Conservation (phyloP, 2,113 vertebrate genomes). For the Peromyscus maniculatus region DNA sequence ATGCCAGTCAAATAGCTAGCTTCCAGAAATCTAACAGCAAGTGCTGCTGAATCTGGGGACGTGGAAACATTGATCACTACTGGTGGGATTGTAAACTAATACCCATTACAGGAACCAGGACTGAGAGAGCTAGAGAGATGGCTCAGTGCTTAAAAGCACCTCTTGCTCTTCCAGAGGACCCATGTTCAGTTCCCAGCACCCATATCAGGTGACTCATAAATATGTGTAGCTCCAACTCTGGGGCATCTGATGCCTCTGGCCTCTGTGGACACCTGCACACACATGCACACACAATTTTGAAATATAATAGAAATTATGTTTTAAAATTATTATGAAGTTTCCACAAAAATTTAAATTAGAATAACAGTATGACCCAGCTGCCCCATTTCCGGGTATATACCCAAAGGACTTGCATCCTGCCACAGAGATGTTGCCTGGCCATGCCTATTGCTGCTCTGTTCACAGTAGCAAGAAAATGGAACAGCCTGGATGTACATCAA, state of each 20-base stretch:
- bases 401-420: not conserved
- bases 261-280: not conserved
- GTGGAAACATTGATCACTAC: not conserved
- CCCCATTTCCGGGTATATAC: not conserved
- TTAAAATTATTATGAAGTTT: not conserved
- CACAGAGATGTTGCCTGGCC: no score
- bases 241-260: not conserved
- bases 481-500: not conserved
- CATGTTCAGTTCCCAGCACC: not conserved
- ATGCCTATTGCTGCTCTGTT: no score
- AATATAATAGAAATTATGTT: not conserved
- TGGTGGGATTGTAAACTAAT: not conserved
- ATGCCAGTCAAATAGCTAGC: not conserved
- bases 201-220: not conserved
- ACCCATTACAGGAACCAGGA: not conserved
- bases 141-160: not conserved
- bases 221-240: not conserved
- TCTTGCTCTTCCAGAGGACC: not conserved
- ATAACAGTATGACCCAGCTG: no score
- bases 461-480: not conserved
- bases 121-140: not conserved
- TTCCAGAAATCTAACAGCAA: not conserved
- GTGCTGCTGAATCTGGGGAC: not conserved
- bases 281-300: not conserved
- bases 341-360: not conserved